Base-by-base conservation (phyloP, 2,113 vertebrate genomes). In the Neolamprologus sp. region DNA sequence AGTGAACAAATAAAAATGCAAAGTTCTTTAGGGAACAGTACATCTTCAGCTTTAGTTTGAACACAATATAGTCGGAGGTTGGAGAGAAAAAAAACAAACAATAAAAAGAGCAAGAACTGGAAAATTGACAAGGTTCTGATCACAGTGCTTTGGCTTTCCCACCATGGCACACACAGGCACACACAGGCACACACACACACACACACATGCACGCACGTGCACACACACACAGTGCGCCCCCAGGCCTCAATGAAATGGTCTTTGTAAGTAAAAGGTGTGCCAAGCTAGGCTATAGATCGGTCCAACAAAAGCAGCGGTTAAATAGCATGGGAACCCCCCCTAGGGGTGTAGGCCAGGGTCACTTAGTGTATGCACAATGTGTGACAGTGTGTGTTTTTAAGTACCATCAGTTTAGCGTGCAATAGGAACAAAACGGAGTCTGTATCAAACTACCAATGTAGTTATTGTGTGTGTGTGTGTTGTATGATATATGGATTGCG, bases 191-290 rank as follows among this genome's bases (percentile, higher is more conserved):
- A 3, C 45, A 2, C 45, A 7, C 45, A 4, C 55, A 73, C 47
- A 1, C 3, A 3, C 19, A 1, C 30, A 33, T 0, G 30, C 30
- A 35, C 8, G 8, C 3, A 26, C 6, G 3, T 9, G 30, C 54
- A 28, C 55, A 9, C 28, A 7, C 58, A n/a, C 30, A n/a, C 6
- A 65, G 55, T 60, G 78, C 37, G 26, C 35, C 93, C 91, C 87
- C 57, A 82, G 92, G 92, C 90, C 82, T 86, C 83, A 87, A 90
- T 89, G 87, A 95, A 94, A 92, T 84, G 80, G 37, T 85, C 92
- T 93, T 95, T 94, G 94, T 95, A 83, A 91, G 89, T 88, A 84
- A 93, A 93, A 94, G 92, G 92, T 94, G 93, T 89, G 90, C 93
- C 90, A 60, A 49, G 57, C 84, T 89, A 3, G 3, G 86, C 92